phyloP scores from a whole-genome alignment of 2,888 invertebrate genomes.

The Epistrophe grossulariae region DNA sequence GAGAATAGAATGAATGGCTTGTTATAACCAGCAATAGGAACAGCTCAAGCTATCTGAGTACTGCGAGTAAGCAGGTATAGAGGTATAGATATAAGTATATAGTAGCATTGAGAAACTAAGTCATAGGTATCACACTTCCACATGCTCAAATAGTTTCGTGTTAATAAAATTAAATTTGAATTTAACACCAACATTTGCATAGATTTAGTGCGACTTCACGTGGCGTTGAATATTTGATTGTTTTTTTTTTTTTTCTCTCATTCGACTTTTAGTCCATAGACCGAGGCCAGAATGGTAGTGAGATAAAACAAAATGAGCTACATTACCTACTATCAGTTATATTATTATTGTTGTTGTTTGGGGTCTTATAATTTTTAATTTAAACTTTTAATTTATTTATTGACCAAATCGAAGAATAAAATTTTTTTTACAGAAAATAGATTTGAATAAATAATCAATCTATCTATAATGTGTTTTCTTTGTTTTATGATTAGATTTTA shows the following conservation, averaged over 20 bases:
- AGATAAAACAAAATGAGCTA: constrained; percentile 7
- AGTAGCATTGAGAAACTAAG: constrained; percentile 35
- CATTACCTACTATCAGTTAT: background rate
- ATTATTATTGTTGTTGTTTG: background rate
- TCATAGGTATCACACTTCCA: constrained; percentile 17
- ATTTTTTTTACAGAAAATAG: background rate
- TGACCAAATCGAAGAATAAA: background rate
- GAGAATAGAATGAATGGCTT: constrained; percentile 29
- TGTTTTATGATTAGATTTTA: background rate
- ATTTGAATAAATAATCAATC: background rate
- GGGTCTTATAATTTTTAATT: background rate
- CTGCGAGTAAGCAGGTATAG: background rate
- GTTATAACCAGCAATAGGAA: constrained; percentile 18
- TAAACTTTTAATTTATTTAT: constrained; percentile 27
- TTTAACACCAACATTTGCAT: constrained; percentile 32
- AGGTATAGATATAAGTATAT: background rate
- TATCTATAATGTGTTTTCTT: background rate
- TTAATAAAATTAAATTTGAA: constrained; percentile 39
- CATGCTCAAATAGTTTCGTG: constrained; percentile 6
- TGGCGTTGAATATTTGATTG: background rate
- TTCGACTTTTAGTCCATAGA: background rate
- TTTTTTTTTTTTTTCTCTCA: background rate
- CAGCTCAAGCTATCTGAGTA: background rate
- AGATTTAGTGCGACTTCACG: constrained; percentile 15
- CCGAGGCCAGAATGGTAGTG: constrained; percentile 7